These are phyloP conservation scores for Lepus townsendii DNA, from an alignment of 2,797 vertebrate genomes.

Conservation along the genomic window DNA sequence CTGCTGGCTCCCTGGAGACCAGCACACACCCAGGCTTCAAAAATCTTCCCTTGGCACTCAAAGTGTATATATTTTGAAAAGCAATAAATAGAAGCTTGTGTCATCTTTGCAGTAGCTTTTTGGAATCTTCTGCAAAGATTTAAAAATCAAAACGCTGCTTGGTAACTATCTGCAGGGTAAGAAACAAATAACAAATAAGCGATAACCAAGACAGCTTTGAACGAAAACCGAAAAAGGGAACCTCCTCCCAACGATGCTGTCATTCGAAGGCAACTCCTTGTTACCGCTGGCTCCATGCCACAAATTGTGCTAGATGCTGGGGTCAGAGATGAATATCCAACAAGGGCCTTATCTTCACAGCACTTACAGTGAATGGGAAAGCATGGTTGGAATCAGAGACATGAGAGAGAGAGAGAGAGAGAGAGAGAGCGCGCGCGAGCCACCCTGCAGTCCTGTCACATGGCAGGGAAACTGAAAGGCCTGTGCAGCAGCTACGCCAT, in stretches of 20 bases:
- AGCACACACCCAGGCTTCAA: conserved; percentile 82
- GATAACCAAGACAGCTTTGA: background rate
- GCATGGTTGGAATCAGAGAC: background rate
- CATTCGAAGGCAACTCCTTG: background rate
- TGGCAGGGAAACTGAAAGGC: background rate
- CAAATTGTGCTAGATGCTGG: background rate
- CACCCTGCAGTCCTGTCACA: background rate
- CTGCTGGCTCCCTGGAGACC: conserved; percentile 80
- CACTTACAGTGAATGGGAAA: background rate
- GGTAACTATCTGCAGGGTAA: conserved; percentile 60
- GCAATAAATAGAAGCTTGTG: conserved; percentile 72
- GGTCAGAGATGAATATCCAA: background rate
- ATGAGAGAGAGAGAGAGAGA: background rate
- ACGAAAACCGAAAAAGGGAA: background rate
- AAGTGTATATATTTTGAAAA: conserved; percentile 72
- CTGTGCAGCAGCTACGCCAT: background rate
- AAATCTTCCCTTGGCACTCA: conserved; percentile 60
- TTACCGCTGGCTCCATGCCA: background rate
- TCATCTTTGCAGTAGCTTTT: conserved; percentile 73
- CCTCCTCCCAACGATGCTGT: background rate
- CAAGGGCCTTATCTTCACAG: background rate
- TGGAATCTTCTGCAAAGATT: conserved; percentile 71
- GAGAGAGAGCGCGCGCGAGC: too few relatives aligned
- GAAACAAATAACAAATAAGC: conserved; percentile 40
- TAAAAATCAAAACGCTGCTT: conserved; percentile 70